Percentiles rank a stretch among this genome's conserved stretches.
These are phyloP conservation scores for Adrianichthys oophorus DNA, from an alignment of 2,797 vertebrate species.

Conservation along the genomic window DNA sequence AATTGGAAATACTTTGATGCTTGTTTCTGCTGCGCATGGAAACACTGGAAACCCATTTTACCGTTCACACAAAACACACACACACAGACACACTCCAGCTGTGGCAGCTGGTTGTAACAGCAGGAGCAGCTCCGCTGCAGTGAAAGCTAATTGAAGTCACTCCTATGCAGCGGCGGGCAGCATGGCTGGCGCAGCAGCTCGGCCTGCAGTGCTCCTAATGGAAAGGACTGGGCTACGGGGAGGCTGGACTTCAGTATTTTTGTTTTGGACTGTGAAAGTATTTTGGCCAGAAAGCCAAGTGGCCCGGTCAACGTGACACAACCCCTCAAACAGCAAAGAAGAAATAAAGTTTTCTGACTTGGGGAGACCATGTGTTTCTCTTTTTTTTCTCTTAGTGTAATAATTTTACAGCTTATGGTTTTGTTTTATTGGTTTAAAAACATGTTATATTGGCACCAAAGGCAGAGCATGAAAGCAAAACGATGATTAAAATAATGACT, in stretches of 20 bases:
- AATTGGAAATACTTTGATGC: no score
- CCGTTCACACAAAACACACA: neutral
- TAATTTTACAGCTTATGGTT: neutral
- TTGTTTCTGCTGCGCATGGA: neutral
- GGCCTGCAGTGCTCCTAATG: slow-evolving; percentile 31
- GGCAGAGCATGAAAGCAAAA: slow-evolving; percentile 6
- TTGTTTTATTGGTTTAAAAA: slow-evolving; percentile 10
- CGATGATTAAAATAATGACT: slow-evolving; percentile 3
- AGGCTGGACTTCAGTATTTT: slow-evolving; percentile 49
- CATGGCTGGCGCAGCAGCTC: slow-evolving; percentile 29
- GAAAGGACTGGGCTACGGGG: slow-evolving; percentile 19
- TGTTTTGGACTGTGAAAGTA: slow-evolving; percentile 54
- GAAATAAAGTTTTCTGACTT: neutral
- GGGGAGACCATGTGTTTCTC: no score
- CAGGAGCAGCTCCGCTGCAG: neutral
- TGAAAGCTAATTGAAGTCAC: slow-evolving; percentile 5
- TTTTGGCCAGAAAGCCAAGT: slow-evolving; percentile 23
- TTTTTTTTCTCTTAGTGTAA: slow-evolving; percentile 11
- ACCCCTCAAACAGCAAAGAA: slow-evolving; percentile 10
- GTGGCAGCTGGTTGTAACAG: neutral
- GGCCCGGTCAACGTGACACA: slow-evolving; percentile 28
- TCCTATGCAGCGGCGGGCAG: neutral
- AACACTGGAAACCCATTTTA: neutral
- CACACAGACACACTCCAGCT: neutral
- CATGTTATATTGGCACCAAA: slow-evolving; percentile 1